Evolutionary conservation across 2,113 vertebrate genomes (phyloP).

Genomic region (Pelodiscus sinensis): DNA sequence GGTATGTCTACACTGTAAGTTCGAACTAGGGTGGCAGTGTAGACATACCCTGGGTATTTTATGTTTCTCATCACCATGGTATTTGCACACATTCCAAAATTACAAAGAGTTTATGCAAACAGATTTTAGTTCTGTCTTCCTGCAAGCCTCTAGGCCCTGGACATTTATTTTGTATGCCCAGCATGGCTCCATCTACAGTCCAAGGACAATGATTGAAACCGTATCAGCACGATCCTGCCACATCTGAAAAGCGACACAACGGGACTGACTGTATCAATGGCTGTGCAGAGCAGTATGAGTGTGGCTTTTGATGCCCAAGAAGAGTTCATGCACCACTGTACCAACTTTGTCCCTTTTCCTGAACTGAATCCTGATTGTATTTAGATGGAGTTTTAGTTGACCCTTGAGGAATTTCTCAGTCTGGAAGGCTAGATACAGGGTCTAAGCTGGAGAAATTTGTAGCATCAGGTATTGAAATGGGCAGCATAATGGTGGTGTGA

Average conservation of each 20-base stretch:
- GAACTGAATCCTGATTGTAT: background rate
- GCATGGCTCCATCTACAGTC: background rate
- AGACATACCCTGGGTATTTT: background rate
- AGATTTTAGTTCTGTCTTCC: background rate
- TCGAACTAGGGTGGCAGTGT: too few relatives aligned
- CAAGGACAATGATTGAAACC: background rate
- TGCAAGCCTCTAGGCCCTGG: background rate
- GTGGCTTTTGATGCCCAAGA: background rate
- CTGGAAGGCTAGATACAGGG: background rate
- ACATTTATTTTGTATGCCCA: too few relatives aligned
- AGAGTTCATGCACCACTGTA: background rate
- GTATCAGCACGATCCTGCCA: background rate
- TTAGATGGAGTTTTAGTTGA: background rate
- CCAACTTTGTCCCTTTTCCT: background rate
- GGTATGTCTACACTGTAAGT: too few relatives aligned
- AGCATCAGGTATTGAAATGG: background rate
- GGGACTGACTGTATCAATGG: background rate
- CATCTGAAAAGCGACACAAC: background rate
- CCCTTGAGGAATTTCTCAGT: background rate
- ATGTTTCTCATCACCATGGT: background rate
- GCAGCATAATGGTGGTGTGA: too few relatives aligned
- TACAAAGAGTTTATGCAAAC: background rate
- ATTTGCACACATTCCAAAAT: background rate
- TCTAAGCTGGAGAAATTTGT: background rate
- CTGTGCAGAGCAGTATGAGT: background rate